Base-by-base conservation (phyloP, 2,113 vertebrate genomes). In the Sinosuthora webbiana region DNA sequence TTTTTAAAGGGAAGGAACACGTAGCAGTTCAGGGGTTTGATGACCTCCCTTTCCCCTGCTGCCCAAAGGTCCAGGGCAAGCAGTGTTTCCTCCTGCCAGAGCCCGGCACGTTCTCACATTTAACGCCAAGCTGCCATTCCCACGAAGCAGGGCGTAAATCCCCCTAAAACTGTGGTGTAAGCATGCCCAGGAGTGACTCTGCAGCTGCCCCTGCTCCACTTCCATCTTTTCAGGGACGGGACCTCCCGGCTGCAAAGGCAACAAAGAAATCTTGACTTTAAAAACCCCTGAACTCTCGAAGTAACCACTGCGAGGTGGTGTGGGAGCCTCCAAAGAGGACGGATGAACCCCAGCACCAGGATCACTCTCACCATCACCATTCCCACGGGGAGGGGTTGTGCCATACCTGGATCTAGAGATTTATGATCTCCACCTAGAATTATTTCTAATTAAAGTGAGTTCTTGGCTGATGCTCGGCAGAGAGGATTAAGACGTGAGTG, bases 1-100 rank as follows among this genome's bases (percentile, higher is more conserved):
- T 11, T 27, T 30, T 7, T 79, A 90, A 94, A 93, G 81, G 95
- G 95, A 93, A 92, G 92, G 71, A 95, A 94, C 96, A 94, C 87
- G 6, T 57, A 84, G 73, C 88, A 93, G 52, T 85, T 95, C 57
- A 81, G 84, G 92, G 91, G 87, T 91, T 96, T 96, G 94, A 89
- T 90, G 95, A 97, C 67, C 90, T 97, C 91, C 83, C 59, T 52
- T 94, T 95, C 10, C 93, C 33, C 53, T 95, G 96, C 96, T 97
- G 97, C 94, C 90, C 24, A 2, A 83, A 94, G 91, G 92, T 87
- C 3, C 23, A 18, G 35, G 45, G 23, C 47, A 65, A 45, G 45
- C 37, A 52, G 27, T 44, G 8, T 83, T 42, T 76, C 45, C 63
- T 73, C n/a, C 4, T 11, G 3, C 3, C 3, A 39, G 80, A 63